Evolutionary conservation across 2,113 vertebrate genomes (phyloP), one percentile per base, ranked within the genome.

Genomic region (Rhea pennata): DNA sequence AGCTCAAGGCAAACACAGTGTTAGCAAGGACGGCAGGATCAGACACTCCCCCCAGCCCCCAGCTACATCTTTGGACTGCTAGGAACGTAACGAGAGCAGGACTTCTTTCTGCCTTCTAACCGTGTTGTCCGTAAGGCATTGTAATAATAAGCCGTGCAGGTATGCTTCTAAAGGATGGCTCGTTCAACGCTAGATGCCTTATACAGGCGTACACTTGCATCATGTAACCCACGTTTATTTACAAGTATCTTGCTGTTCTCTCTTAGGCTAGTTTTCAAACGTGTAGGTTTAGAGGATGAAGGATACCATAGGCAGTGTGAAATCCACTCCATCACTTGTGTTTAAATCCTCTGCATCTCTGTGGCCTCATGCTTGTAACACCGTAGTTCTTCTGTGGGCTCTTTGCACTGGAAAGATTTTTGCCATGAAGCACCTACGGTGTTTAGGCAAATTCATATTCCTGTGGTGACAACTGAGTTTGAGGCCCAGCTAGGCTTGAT

Each of bases 321-420:
- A 42, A 67, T 79, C 66, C 82, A 16, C 33, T 44, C 67, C 54
- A 4, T 5, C 21, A n/a, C 39, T 79, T 13, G 0, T 12, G 48
- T n/a, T 50, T 33, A 50, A 90, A 50, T 5, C 24, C 62, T 66
- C 62, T 53, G 77, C 7, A 22, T 9, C 48, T 42, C 33, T 44
- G 33, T 44, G 87, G 48, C 29, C 66, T 74, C 64, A 44, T 62
- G 59, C 69, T 29, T 6, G 2, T 14, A 5, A 5, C 29, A 9
- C 4, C 0, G 11, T 62, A 79, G 58, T 3, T 15, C 56, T 48
- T 81, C 69, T 0, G 0, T 54, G 88, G 24, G 48, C n/a, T 65
- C 29, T 56, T 42, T 16, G 62, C 7, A 16, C 66, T 44, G 64
- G 61, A 36, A 12, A 27, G 48, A 76, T 27, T 64, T 61, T 88